Evolutionary conservation across 2,113 vertebrate species (phyloP).

Genomic region (Peromyscus polionotus): DNA sequence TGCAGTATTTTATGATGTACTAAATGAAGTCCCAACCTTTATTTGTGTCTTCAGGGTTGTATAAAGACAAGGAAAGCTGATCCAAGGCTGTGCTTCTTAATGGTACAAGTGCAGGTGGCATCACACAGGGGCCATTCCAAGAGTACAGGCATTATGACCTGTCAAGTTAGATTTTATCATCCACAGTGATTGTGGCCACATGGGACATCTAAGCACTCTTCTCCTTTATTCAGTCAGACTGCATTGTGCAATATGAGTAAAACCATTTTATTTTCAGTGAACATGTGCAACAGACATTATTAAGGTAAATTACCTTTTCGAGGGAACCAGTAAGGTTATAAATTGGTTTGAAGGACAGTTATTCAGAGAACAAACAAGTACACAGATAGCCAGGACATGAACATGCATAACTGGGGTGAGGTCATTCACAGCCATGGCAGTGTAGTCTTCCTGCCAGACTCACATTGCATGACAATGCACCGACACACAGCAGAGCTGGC

Average conservation of each 20-base stretch:
- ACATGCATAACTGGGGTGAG: accelerated
- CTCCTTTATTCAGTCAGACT: neutral
- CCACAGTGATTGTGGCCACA: too few species aligned
- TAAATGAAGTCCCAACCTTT: neutral
- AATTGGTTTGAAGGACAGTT: neutral
- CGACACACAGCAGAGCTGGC: too few species aligned
- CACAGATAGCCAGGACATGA: accelerated
- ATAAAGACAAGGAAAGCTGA: neutral
- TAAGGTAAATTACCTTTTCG: neutral
- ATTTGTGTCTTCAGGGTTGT: neutral
- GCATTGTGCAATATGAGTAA: neutral
- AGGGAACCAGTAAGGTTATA: neutral
- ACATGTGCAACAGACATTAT: neutral
- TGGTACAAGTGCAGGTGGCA: neutral
- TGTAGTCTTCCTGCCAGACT: neutral
- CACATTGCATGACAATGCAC: accelerated
- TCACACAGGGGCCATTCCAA: neutral
- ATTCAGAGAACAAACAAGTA: neutral
- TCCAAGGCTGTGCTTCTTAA: neutral
- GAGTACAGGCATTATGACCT: neutral
- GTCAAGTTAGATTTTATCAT: neutral
- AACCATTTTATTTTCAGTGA: neutral
- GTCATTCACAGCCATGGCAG: neutral
- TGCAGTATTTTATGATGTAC: neutral
- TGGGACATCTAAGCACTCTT: neutral